Conservation (phyloP, 2,797 vertebrate genomes). For the Crocidura indochinensis region DNA sequence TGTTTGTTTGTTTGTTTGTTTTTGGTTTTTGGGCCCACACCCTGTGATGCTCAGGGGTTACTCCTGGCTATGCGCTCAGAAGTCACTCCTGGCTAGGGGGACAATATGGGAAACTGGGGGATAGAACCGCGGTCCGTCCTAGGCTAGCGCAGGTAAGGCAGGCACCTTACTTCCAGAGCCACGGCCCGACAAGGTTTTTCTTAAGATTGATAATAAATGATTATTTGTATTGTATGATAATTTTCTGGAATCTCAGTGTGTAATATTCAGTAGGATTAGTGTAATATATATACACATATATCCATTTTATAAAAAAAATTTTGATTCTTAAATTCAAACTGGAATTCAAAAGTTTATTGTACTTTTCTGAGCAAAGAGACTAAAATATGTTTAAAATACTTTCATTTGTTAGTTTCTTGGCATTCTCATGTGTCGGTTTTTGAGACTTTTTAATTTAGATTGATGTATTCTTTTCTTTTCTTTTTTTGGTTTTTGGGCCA, state of each 20-base stretch:
- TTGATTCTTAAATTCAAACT: not conserved
- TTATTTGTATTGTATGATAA: not conserved
- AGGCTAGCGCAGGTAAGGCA: too few relatives aligned
- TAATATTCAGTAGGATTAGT: not conserved
- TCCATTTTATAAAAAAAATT: not conserved
- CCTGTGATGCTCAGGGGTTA: too few relatives aligned
- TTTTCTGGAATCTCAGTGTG: too few relatives aligned
- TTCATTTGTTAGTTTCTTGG: not conserved
- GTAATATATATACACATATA: not conserved
- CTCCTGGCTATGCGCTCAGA: too few relatives aligned
- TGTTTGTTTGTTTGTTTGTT: too few relatives aligned
- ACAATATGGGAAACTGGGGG: too few relatives aligned
- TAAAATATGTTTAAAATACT: constrained; percentile 1
- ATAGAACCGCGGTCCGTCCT: too few relatives aligned
- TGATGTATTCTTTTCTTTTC: constrained; percentile 20
- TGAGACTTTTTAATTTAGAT: not conserved
- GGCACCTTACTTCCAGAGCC: not conserved
- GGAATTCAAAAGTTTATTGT: not conserved
- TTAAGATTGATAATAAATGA: not conserved
- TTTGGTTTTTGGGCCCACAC: too few relatives aligned
- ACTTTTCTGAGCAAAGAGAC: constrained; percentile 20
- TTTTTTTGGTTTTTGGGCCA: too few relatives aligned
- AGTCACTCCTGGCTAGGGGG: too few relatives aligned
- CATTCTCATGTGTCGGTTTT: constrained; percentile 15
- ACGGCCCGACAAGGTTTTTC: not conserved